phyloP scores from a whole-genome alignment of 2,113 vertebrate genomes.

The Myotis brandtii region DNA sequence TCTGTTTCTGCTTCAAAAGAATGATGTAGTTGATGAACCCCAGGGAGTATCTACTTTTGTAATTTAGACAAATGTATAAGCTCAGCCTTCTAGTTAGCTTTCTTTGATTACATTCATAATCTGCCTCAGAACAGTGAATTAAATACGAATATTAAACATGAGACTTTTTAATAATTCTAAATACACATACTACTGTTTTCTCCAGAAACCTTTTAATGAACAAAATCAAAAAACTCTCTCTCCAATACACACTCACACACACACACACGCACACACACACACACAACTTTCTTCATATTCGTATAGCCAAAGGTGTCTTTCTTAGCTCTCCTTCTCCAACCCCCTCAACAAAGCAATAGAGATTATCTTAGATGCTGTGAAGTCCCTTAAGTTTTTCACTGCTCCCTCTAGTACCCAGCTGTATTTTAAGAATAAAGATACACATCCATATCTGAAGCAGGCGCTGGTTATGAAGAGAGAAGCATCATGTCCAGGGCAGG shows the following conservation, averaged over 20 bases:
- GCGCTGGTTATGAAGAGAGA: not conserved
- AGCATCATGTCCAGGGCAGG: not conserved
- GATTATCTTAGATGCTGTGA: not conserved
- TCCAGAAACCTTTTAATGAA: slow-evolving; percentile 29
- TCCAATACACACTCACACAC: not conserved
- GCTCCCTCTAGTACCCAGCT: not conserved
- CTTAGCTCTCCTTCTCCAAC: not conserved
- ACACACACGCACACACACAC: not conserved
- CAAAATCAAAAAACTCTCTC: not conserved
- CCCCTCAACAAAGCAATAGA: not conserved
- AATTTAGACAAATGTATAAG: not conserved
- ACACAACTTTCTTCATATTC: not conserved
- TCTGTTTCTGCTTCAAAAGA: not conserved
- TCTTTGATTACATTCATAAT: not conserved
- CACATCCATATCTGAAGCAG: not conserved
- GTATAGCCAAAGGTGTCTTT: not conserved
- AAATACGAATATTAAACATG: not conserved
- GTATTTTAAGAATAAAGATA: not conserved
- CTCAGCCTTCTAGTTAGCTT: not conserved
- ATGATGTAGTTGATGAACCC: not conserved
- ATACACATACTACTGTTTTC: not conserved
- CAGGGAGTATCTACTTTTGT: not conserved
- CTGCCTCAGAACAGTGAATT: not conserved
- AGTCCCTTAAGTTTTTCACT: not conserved
- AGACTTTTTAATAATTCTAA: slow-evolving; percentile 2